phyloP scores from a whole-genome alignment of 2,797 vertebrate species.

The Mormyrops boulengeri region DNA sequence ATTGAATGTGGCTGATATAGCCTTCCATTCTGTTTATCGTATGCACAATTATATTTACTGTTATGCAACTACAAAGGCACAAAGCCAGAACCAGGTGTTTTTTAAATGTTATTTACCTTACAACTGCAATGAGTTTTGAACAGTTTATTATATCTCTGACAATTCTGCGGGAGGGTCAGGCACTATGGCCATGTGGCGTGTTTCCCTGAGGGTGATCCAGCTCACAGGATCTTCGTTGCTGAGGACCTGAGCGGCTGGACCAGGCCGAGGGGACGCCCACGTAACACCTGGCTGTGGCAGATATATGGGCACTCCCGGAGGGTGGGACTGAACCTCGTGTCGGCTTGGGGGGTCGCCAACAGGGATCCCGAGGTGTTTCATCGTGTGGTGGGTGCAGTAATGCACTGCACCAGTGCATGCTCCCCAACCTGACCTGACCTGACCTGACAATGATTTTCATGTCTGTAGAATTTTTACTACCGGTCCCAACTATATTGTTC shows the following conservation, averaged over 20 bases:
- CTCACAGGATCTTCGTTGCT: background rate
- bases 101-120: background rate
- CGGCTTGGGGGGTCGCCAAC: background rate
- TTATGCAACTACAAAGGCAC: background rate
- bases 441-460: background rate
- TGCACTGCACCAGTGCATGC: background rate
- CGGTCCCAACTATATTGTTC: background rate
- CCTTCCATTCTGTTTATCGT: background rate
- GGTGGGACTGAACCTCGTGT: background rate
- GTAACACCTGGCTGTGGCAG: background rate
- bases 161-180: background rate
- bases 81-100: background rate
- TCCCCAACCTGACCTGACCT: background rate
- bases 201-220: background rate
- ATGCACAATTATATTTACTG: background rate
- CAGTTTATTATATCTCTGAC: background rate
- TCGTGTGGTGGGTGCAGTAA: background rate
- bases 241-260: background rate
- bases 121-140: background rate
- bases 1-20: background rate
- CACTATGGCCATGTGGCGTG: background rate
- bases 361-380: background rate
- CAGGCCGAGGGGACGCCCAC: background rate
- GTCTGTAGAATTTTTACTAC: constrained; percentile 9
- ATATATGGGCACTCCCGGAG: background rate